These are phyloP conservation scores for Phyto melanocephala DNA, from an alignment of 2,888 invertebrate genomes.

Conservation along the genomic window DNA sequence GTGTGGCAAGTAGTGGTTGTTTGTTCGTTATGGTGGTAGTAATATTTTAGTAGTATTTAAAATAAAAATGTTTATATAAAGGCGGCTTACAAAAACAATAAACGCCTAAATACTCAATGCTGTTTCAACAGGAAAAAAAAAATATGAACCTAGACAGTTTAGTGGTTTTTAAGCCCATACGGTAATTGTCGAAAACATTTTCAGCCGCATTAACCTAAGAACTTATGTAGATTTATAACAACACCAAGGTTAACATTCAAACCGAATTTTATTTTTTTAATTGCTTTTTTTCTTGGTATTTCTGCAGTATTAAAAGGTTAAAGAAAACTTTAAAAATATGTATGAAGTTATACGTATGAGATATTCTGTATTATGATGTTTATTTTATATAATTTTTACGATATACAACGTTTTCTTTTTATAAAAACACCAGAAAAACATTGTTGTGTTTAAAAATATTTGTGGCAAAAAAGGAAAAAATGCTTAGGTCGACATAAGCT, in stretches of 20 bases:
- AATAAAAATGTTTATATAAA: neutral
- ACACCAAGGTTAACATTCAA: conserved; percentile 28
- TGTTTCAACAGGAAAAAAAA: neutral
- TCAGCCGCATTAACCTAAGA: conserved; percentile 33
- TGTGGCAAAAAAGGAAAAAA: no score
- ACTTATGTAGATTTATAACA: conserved; percentile 24
- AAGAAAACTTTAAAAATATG: conserved; percentile 17
- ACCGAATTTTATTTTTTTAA: conserved; percentile 19
- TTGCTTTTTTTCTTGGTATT: conserved; percentile 10
- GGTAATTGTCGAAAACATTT: neutral
- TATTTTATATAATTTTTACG: no score
- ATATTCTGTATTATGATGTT: no score
- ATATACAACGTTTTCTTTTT: no score
- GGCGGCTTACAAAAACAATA: conserved; percentile 21
- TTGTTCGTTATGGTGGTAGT: neutral
- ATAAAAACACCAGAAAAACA: no score
- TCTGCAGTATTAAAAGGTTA: conserved; percentile 11
- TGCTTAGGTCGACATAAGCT: no score
- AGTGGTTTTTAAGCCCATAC: neutral
- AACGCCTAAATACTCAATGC: neutral
- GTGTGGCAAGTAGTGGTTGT: conserved; percentile 52
- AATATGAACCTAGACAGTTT: neutral
- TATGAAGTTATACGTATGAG: no score
- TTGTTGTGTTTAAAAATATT: no score
- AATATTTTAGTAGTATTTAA: conserved; percentile 29